A percentile compares a stretch with the other conserved stretches of the same genome.
phyloP scores from a whole-genome alignment of 2,797 vertebrate species.

The Anniella stebbinsi region DNA sequence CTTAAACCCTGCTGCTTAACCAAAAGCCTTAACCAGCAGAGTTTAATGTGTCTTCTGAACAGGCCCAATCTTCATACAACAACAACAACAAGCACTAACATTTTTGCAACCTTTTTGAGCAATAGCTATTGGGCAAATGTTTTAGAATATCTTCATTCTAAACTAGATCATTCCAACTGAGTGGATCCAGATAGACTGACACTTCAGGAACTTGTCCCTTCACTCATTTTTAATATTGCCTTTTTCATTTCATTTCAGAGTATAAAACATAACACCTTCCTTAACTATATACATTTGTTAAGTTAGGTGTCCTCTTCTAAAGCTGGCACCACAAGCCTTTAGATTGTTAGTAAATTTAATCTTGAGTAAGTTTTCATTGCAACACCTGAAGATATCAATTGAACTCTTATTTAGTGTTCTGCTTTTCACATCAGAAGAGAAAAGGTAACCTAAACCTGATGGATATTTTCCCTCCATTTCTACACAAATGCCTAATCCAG shows the following conservation, averaged over 20 bases:
- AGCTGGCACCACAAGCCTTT: background rate
- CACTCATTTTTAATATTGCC: background rate
- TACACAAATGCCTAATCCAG: constrained; percentile 20
- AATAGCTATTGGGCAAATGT: background rate
- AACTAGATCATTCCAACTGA: background rate
- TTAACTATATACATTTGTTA: background rate
- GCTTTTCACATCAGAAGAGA: constrained; percentile 39
- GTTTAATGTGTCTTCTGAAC: no score
- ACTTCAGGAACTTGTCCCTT: background rate
- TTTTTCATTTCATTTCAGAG: background rate
- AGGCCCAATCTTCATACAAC: no score
- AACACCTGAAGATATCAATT: constrained; percentile 41
- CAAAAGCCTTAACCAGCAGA: no score
- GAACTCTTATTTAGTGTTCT: constrained; percentile 38
- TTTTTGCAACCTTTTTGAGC: background rate
- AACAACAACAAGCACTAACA: background rate
- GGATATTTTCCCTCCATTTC: constrained; percentile 20
- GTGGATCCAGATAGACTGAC: background rate
- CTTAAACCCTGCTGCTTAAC: no score
- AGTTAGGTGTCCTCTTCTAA: background rate
- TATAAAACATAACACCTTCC: background rate
- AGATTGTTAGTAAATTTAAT: constrained; percentile 20
- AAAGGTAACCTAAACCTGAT: constrained; percentile 46
- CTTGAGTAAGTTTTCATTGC: constrained; percentile 36
- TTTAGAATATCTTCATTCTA: background rate